Evolutionary conservation across 1,140 invertebrate species (phyloP), one percentile per base, ranked within the genome.

Genomic region (Brachionus angularis): DNA sequence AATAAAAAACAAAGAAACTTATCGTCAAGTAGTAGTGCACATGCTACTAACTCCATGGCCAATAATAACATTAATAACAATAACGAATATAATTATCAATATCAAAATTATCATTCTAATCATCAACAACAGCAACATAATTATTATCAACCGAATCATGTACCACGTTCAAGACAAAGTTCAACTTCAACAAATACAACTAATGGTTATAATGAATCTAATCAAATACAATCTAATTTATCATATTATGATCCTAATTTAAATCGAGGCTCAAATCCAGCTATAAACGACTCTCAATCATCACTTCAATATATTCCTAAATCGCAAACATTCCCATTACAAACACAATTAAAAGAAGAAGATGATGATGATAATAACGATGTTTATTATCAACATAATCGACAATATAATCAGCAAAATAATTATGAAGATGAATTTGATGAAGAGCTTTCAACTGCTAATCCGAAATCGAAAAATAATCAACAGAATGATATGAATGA

Each of bases 181-280:
- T 58, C 53, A 23, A 42, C 53, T 23, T 58, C 53, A 5, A 53
- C 5, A n/a, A n/a, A n/a, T n/a, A n/a, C n/a, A n/a, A n/a, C n/a
- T n/a, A n/a, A n/a, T n/a, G n/a, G n/a, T n/a, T n/a, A n/a, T n/a
- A n/a, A n/a, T n/a, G n/a, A n/a, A n/a, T n/a, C n/a, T n/a, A n/a
- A n/a, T n/a, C n/a, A n/a, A n/a, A n/a, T n/a, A n/a, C n/a, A n/a
- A n/a, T n/a, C n/a, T n/a, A n/a, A n/a, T n/a, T n/a, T n/a, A n/a
- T n/a, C n/a, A n/a, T n/a, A n/a, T n/a, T n/a, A n/a, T n/a, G n/a
- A n/a, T n/a, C n/a, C n/a, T n/a, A n/a, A n/a, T n/a, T n/a, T n/a
- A n/a, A n/a, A n/a, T n/a, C n/a, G n/a, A n/a, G n/a, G n/a, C n/a
- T n/a, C n/a, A n/a, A n/a, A n/a, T n/a, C n/a, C n/a, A n/a, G n/a